phyloP scores from a whole-genome alignment of 2,113 vertebrate species.

The Meleagris gallopavo region DNA sequence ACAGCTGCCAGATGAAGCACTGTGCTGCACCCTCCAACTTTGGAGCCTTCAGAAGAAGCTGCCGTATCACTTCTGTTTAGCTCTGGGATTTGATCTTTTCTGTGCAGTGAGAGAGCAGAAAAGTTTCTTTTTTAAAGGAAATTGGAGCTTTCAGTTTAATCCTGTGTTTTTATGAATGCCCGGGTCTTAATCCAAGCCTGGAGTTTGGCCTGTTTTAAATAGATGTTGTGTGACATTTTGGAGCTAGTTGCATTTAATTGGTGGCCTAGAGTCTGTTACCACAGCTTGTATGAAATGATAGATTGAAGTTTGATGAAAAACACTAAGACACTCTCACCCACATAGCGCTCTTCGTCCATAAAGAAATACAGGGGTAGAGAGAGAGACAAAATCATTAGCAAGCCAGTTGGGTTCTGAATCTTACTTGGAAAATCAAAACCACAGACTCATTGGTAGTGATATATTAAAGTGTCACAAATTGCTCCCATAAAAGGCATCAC shows the following conservation, averaged over 20 bases:
- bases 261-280: slow-evolving; percentile 23
- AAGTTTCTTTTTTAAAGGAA: slow-evolving; percentile 56
- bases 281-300: not conserved
- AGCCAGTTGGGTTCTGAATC: not conserved
- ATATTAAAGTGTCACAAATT: slow-evolving; percentile 13
- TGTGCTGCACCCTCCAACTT: not conserved
- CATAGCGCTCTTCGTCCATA: not conserved
- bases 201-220: slow-evolving; percentile 52
- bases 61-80: slow-evolving; percentile 10
- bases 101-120: slow-evolving; percentile 21
- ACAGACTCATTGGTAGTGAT: slow-evolving; percentile 15
- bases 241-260: slow-evolving; percentile 43
- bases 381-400: not conserved
- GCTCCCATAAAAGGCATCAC: not conserved
- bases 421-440: slow-evolving; percentile 47
- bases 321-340: not conserved
- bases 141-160: slow-evolving; percentile 62
- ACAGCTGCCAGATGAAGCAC: not conserved
- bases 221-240: slow-evolving; percentile 51
- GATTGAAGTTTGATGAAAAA: slow-evolving; percentile 34
- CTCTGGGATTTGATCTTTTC: slow-evolving; percentile 30
- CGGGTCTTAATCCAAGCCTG: slow-evolving; percentile 42
- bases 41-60: not conserved
- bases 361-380: not conserved
- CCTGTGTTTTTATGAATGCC: slow-evolving; percentile 57